These are phyloP conservation scores for Oxyruncus cristatus DNA, from an alignment of 2,113 vertebrate genomes.

Conservation along the genomic window DNA sequence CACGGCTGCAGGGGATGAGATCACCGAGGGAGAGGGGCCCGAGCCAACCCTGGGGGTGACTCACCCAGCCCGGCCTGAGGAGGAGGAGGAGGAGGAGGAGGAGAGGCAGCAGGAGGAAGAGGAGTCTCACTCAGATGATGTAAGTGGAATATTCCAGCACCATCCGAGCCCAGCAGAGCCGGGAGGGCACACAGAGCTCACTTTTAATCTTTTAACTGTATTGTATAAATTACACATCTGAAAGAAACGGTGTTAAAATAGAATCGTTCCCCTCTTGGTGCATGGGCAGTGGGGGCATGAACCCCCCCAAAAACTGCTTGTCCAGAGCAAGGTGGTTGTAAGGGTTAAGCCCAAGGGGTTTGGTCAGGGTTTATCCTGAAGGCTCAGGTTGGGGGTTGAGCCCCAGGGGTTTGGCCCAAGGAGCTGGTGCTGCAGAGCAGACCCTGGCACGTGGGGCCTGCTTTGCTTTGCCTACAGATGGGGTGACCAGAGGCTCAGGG, in stretches of 20 bases:
- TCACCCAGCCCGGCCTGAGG: not conserved
- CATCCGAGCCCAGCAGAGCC: accelerated
- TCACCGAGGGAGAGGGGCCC: slow-evolving; percentile 63
- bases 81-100: slow-evolving; percentile 12
- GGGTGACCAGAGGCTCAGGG: accelerated
- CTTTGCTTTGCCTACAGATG: not conserved
- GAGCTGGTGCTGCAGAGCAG: not conserved
- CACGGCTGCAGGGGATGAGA: slow-evolving; percentile 86
- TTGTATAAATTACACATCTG: accelerated
- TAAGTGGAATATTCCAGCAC: slow-evolving; percentile 69
- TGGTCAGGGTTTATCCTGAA: not conserved
- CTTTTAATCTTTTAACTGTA: not conserved
- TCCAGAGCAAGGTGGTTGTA: accelerated
- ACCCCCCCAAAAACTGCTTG: not conserved
- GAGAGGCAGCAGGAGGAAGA: slow-evolving; percentile 40
- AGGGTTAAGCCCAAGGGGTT: not conserved
- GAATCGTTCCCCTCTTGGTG: accelerated
- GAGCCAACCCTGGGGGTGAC: not conserved
- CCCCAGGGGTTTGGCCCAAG: not conserved
- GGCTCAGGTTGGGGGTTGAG: not conserved
- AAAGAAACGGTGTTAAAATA: not conserved
- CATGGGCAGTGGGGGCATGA: accelerated
- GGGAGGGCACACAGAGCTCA: accelerated
- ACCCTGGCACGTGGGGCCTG: accelerated
- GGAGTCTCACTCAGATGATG: slow-evolving; percentile 81